Conservation (phyloP, 1,140 invertebrate genomes). For the Colletes gigas region DNA sequence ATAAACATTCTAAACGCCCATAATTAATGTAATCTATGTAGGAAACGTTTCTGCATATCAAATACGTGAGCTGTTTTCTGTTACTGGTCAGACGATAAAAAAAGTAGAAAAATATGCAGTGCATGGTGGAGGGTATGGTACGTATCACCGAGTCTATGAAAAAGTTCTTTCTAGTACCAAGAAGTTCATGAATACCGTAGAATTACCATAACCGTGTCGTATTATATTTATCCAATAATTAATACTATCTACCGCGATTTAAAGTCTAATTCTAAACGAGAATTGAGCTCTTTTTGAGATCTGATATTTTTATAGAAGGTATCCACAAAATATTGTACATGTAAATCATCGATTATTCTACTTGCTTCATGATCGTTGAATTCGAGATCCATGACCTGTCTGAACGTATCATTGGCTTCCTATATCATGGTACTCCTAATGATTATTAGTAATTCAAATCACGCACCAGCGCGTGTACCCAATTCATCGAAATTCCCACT, state of each 20-base stretch:
- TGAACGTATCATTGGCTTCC: too few relatives aligned
- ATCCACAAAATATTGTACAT: too few relatives aligned
- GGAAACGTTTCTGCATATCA: constrained; percentile 27
- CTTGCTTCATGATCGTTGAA: too few relatives aligned
- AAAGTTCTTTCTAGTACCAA: background rate
- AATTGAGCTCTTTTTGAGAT: too few relatives aligned
- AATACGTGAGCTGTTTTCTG: constrained; percentile 15
- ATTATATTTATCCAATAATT: background rate
- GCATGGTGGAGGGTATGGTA: too few relatives aligned
- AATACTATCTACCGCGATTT: too few relatives aligned
- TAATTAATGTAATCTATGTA: constrained; percentile 56
- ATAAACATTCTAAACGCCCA: background rate
- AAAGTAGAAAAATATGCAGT: background rate
- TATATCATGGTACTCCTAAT: background rate
- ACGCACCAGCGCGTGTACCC: background rate
- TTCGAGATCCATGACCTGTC: too few relatives aligned
- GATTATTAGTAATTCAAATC: constrained; percentile 5
- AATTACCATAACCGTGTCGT: background rate
- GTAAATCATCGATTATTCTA: too few relatives aligned
- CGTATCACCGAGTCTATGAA: background rate
- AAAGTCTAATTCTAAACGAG: too few relatives aligned
- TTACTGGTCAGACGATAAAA: constrained; percentile 2
- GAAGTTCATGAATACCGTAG: background rate
- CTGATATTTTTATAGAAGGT: too few relatives aligned
- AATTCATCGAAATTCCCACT: background rate